Evolutionary conservation across 1,140 invertebrate species (phyloP).

Genomic region (Ceratosolen solmsi): DNA sequence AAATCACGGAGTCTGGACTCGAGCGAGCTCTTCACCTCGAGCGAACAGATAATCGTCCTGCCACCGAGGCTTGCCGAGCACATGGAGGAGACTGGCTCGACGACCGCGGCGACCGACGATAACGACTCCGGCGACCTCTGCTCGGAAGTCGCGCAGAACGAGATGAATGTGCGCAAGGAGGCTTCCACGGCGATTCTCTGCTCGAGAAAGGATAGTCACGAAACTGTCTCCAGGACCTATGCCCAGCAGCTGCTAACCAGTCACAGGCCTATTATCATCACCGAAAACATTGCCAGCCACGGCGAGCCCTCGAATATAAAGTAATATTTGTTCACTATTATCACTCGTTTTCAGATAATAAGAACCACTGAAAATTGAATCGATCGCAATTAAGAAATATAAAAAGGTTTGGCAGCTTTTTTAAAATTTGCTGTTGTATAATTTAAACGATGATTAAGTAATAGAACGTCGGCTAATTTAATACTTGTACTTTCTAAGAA

Average conservation of each 20-base stretch:
- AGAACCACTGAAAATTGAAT: too few relatives aligned
- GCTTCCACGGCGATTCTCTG: not conserved
- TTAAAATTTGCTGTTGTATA: too few relatives aligned
- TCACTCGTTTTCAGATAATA: too few relatives aligned
- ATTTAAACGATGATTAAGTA: too few relatives aligned
- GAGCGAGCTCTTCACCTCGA: constrained; percentile 79
- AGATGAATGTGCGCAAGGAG: constrained; percentile 38
- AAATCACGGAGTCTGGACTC: constrained; percentile 89
- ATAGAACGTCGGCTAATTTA: too few relatives aligned
- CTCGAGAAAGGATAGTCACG: not conserved
- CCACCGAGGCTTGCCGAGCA: constrained; percentile 67
- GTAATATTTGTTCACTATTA: constrained; percentile 37
- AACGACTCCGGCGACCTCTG: not conserved
- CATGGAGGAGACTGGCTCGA: constrained; percentile 60
- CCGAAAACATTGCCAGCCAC: not conserved
- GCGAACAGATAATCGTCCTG: constrained; percentile 63
- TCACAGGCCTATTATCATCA: not conserved
- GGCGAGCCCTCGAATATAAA: constrained; percentile 37
- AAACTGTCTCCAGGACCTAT: not conserved
- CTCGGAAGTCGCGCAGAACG: constrained; percentile 29
- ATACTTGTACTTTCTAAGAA: too few relatives aligned
- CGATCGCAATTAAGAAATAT: too few relatives aligned
- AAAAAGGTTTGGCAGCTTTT: too few relatives aligned
- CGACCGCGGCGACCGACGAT: not conserved
- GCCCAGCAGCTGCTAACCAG: not conserved